These are phyloP conservation scores for Ptilorrhoa leucosticta DNA, from an alignment of 2,113 vertebrate species.

Conservation along the genomic window DNA sequence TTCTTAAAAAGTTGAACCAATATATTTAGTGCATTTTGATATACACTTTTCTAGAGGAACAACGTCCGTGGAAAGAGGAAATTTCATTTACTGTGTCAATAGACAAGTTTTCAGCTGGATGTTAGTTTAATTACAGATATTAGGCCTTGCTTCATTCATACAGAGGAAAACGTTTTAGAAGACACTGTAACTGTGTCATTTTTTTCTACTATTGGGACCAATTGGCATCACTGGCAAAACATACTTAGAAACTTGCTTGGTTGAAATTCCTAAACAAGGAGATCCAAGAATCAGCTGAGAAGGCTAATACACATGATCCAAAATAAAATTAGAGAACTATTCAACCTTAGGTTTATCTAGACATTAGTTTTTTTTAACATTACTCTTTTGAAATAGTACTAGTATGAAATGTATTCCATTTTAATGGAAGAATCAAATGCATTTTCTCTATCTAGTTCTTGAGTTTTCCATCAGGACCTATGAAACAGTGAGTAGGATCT, in stretches of 20 bases:
- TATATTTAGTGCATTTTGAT: not conserved
- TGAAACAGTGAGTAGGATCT: slow-evolving; percentile 18
- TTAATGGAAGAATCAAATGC: not conserved
- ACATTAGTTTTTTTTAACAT: not conserved
- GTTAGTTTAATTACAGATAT: not conserved
- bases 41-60: not conserved
- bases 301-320: not conserved
- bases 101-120: not conserved
- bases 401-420: not conserved
- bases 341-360: not conserved
- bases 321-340: not conserved
- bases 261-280: not conserved
- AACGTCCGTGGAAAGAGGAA: not conserved
- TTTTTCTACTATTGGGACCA: not conserved
- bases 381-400: not conserved
- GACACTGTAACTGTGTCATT: not conserved
- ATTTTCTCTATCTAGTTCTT: not conserved
- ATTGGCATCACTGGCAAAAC: not conserved
- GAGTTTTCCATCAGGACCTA: slow-evolving; percentile 15
- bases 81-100: not conserved
- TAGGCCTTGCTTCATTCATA: not conserved
- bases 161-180: not conserved
- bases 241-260: not conserved
- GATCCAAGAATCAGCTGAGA: not conserved
- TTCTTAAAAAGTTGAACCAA: not conserved